These are phyloP conservation scores for Malacoraja senta DNA, from an alignment of 2,797 vertebrate species.

Conservation along the genomic window DNA sequence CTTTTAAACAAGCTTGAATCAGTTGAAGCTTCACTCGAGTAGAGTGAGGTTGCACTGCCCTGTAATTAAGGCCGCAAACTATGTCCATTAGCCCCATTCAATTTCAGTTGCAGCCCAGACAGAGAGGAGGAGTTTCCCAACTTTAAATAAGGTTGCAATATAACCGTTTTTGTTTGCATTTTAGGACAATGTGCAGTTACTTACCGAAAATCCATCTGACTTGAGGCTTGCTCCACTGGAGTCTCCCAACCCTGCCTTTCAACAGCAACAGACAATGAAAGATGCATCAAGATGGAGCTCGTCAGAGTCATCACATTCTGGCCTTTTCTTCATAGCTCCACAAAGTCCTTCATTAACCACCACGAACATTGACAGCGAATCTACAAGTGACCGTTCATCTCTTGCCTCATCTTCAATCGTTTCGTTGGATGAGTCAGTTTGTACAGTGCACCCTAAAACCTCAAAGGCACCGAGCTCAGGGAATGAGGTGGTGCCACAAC, in stretches of 20 bases:
- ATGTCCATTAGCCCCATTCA: not conserved
- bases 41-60: not conserved
- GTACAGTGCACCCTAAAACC: slow-evolving; percentile 55
- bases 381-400: slow-evolving; percentile 45
- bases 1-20: not conserved
- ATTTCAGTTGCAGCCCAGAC: not conserved
- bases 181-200: slow-evolving; percentile 78
- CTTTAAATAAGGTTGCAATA: not conserved
- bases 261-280: slow-evolving; percentile 50
- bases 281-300: slow-evolving; percentile 61
- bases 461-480: slow-evolving; percentile 49
- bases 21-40: not conserved
- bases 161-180: slow-evolving; percentile 43
- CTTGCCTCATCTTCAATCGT: slow-evolving; percentile 43
- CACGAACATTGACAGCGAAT: slow-evolving; percentile 40
- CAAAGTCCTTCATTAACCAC: slow-evolving; percentile 49
- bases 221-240: slow-evolving; percentile 67
- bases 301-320: slow-evolving; percentile 71
- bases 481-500: slow-evolving; percentile 56
- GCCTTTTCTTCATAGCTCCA: slow-evolving; percentile 73
- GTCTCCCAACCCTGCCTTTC: slow-evolving; percentile 44
- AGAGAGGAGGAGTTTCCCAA: not conserved
- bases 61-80: not conserved
- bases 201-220: slow-evolving; percentile 68
- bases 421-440: slow-evolving; percentile 45